These are phyloP conservation scores for Nomada goodeniana DNA, from an alignment of 2,888 invertebrate genomes.

Conservation along the genomic window DNA sequence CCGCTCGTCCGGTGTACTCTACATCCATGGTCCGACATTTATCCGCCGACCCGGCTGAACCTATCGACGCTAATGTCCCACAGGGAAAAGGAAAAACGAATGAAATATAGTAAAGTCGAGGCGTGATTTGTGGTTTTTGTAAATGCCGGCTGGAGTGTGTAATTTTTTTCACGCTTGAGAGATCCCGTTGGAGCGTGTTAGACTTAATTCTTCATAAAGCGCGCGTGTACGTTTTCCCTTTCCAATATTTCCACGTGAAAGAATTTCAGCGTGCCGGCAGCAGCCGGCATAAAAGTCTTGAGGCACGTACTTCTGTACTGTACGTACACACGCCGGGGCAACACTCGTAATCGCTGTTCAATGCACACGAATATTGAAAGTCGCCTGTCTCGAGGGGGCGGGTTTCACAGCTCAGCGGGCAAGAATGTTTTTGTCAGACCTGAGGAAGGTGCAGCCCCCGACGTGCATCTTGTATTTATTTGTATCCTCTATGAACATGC, in stretches of 20 bases:
- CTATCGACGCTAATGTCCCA: too few relatives aligned
- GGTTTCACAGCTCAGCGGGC: slow-evolving; percentile 74
- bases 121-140: slow-evolving; percentile 24
- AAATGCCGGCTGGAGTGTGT: slow-evolving; percentile 8
- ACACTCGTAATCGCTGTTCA: slow-evolving; percentile 50
- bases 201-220: slow-evolving; percentile 52
- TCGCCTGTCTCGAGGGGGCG: slow-evolving; percentile 33
- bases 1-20: too few relatives aligned
- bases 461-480: slow-evolving; percentile 56
- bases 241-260: slow-evolving; percentile 61
- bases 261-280: slow-evolving; percentile 49
- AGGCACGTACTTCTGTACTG: slow-evolving; percentile 14
- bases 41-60: too few relatives aligned
- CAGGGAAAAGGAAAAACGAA: neutral
- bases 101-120: neutral
- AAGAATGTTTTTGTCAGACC: slow-evolving; percentile 77
- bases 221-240: slow-evolving; percentile 53
- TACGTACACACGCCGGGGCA: slow-evolving; percentile 9
- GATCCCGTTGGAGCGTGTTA: slow-evolving; percentile 39
- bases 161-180: slow-evolving; percentile 46
- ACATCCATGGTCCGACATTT: neutral
- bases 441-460: slow-evolving; percentile 54
- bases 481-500: slow-evolving; percentile 5
- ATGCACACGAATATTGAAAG: slow-evolving; percentile 50
- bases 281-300: slow-evolving; percentile 41